Conservation (phyloP, 2,888 invertebrate species). For the Lasius platythorax region DNA sequence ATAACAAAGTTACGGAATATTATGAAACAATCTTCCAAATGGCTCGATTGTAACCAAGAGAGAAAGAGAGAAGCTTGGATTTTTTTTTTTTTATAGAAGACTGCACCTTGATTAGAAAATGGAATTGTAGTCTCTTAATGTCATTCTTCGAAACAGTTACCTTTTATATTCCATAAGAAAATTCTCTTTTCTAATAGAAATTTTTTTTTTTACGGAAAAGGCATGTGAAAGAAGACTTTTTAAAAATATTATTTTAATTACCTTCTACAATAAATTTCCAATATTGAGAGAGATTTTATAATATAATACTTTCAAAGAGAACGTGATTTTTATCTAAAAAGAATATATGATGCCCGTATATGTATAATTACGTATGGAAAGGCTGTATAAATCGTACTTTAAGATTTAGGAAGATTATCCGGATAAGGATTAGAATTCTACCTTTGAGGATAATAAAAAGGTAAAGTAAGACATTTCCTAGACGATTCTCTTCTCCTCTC, state of each 20-base stretch:
- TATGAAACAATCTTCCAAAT: constrained; percentile 14
- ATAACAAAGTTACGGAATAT: neutral
- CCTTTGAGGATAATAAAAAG: neutral
- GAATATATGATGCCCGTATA: neutral
- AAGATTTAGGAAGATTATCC: neutral
- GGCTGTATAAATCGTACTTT: neutral
- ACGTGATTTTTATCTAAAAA: neutral
- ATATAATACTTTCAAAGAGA: neutral
- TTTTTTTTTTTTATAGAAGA: neutral
- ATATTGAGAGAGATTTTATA: neutral
- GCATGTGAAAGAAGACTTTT: neutral
- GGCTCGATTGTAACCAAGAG: neutral
- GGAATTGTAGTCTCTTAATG: neutral
- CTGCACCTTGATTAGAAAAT: neutral
- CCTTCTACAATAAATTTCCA: neutral
- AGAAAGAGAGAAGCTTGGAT: neutral
- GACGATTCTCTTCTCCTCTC: neutral
- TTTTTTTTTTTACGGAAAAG: neutral
- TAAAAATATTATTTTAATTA: neutral
- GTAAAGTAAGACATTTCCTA: neutral
- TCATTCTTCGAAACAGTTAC: neutral
- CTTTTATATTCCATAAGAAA: neutral
- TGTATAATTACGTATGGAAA: neutral
- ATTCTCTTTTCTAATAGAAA: neutral
- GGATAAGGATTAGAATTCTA: neutral